phyloP scores from a whole-genome alignment of 2,113 vertebrate species.

The Hymenochirus boettgeri region DNA sequence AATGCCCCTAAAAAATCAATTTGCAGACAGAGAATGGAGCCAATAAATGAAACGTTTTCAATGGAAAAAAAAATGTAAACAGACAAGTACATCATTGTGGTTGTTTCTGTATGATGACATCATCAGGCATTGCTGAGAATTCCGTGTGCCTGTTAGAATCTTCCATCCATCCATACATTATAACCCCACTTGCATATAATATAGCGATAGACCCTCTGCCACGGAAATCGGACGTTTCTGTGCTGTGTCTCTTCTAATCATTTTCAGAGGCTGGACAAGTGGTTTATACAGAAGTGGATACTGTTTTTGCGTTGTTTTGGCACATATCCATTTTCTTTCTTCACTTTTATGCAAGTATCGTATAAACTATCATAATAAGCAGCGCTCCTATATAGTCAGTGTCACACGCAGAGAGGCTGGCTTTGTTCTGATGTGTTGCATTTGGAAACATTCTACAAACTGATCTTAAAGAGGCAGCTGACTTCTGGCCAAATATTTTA shows the following conservation, averaged over 20 bases:
- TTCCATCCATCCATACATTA: too few species aligned
- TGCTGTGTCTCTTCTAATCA: slow-evolving; percentile 36
- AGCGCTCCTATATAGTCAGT: slow-evolving; percentile 35
- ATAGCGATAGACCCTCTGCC: too few species aligned
- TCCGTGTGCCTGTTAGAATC: too few species aligned
- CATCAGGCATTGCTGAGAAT: too few species aligned
- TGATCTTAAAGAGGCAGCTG: slow-evolving; percentile 22
- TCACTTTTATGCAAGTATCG: slow-evolving; percentile 41
- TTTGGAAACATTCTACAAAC: slow-evolving; percentile 10
- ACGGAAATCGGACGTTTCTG: slow-evolving; percentile 25
- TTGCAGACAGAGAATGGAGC: too few species aligned
- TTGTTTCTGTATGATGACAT: too few species aligned
- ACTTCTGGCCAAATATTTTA: neutral
- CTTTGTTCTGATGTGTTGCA: slow-evolving; percentile 12
- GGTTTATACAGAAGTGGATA: slow-evolving; percentile 41
- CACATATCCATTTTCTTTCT: slow-evolving; percentile 41
- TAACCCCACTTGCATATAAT: too few species aligned
- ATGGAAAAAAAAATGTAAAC: too few species aligned
- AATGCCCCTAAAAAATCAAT: too few species aligned
- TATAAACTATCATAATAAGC: slow-evolving; percentile 44
- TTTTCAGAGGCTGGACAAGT: slow-evolving; percentile 36
- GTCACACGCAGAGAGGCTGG: too few species aligned
- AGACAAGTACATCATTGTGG: too few species aligned
- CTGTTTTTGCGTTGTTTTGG: slow-evolving; percentile 41
- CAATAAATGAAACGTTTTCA: too few species aligned